Percentiles rank a stretch among this genome's conserved stretches.
These are phyloP conservation scores for Callorhinus ursinus DNA, from an alignment of 2,113 vertebrate species.

Conservation along the genomic window DNA sequence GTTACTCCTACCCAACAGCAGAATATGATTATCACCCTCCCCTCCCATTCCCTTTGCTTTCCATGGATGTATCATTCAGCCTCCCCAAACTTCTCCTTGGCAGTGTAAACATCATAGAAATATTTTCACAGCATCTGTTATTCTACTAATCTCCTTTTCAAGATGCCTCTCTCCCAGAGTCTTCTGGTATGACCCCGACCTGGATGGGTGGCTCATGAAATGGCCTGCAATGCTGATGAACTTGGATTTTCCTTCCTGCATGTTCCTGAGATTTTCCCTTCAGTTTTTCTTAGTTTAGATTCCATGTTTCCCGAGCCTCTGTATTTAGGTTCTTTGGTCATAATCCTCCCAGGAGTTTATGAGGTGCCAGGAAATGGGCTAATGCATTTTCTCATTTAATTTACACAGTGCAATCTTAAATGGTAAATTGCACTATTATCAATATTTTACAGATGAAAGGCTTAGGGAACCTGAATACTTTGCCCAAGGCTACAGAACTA, in stretches of 20 bases:
- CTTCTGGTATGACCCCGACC: neutral
- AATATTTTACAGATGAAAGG: neutral
- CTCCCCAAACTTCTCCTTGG: neutral
- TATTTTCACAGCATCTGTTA: neutral
- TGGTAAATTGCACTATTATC: neutral
- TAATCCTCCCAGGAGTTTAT: neutral
- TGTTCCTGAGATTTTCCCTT: neutral
- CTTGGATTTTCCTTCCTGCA: neutral
- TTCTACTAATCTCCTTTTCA: neutral
- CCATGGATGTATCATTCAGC: neutral
- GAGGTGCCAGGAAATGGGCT: neutral
- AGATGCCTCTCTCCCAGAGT: neutral
- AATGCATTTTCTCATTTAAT: neutral
- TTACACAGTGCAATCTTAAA: neutral
- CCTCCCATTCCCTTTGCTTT: neutral
- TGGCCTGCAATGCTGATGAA: neutral
- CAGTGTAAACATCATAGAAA: neutral
- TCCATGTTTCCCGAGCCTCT: neutral
- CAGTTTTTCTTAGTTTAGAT: neutral
- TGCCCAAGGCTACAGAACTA: neutral
- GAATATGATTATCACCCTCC: too few species aligned
- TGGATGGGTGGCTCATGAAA: neutral
- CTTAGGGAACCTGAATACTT: neutral
- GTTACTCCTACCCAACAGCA: neutral
- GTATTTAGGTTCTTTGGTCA: neutral